phyloP scores from a whole-genome alignment of 2,113 vertebrate genomes.

The Abramis brama region DNA sequence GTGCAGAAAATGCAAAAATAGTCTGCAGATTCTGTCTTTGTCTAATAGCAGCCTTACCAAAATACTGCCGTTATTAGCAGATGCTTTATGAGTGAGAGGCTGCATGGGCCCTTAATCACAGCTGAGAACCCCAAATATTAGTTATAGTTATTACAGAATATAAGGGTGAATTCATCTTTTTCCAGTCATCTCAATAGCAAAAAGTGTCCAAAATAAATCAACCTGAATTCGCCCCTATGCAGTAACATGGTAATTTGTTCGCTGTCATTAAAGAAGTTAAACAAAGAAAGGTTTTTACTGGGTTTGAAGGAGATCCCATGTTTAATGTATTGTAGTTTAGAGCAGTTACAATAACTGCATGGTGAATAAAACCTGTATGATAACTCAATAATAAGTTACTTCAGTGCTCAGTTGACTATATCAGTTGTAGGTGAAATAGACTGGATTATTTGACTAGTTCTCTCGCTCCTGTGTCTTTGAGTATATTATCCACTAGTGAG shows the following conservation, averaged over 20 bases:
- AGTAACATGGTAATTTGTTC: background rate
- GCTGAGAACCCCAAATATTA: no score
- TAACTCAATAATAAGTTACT: background rate
- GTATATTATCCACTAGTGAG: constrained; percentile 43
- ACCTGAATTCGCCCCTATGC: background rate
- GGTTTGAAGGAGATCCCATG: background rate
- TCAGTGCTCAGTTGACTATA: background rate
- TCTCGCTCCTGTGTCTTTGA: constrained; percentile 8
- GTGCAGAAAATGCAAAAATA: no score
- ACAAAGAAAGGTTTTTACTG: background rate
- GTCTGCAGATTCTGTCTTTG: no score
- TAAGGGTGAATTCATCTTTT: no score
- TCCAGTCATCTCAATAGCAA: no score
- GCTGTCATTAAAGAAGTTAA: background rate
- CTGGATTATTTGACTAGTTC: background rate
- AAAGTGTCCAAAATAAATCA: no score
- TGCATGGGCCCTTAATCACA: no score
- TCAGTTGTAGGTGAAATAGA: no score
- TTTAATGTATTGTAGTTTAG: background rate
- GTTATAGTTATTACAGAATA: no score
- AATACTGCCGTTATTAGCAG: no score
- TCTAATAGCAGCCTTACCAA: no score
- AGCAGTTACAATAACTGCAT: background rate
- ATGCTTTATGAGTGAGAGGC: no score
- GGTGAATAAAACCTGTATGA: background rate